These are phyloP conservation scores for Xestia sexstrigata DNA, from an alignment of 2,888 invertebrate genomes.

Conservation along the genomic window DNA sequence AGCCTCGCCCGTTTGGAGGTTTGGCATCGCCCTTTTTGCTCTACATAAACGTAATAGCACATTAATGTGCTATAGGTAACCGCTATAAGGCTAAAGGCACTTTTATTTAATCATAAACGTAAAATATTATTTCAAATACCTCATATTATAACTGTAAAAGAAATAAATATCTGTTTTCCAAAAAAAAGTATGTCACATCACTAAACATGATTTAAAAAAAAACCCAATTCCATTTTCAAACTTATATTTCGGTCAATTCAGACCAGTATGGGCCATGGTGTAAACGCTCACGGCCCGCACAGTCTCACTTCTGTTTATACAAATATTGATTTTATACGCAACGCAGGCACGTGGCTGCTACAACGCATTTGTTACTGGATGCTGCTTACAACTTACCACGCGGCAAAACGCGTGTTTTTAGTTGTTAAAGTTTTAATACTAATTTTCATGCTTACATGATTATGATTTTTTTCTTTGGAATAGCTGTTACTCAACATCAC, in stretches of 20 bases:
- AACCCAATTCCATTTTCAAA: constrained; percentile 27
- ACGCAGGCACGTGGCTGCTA: constrained; percentile 40
- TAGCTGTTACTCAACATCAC: neutral
- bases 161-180: neutral
- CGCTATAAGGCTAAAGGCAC: too few relatives aligned
- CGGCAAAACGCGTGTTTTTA: constrained; percentile 23
- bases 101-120: neutral
- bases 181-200: constrained; percentile 1
- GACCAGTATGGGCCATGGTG: constrained; percentile 19
- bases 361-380: constrained; percentile 42
- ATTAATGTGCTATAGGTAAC: neutral
- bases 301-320: constrained; percentile 45
- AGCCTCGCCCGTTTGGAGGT: neutral
- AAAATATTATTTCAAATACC: neutral
- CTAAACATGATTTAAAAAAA: neutral
- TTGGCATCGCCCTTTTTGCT: too few relatives aligned
- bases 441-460: neutral
- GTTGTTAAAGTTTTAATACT: neutral
- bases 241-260: constrained; percentile 18
- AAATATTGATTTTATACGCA: constrained; percentile 51
- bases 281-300: constrained; percentile 20
- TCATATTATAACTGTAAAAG: neutral
- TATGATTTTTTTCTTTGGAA: neutral
- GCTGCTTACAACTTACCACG: constrained; percentile 12
- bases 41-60: neutral